These are phyloP conservation scores for Drosophila azteca DNA, from an alignment of 1,140 invertebrate genomes.

Conservation along the genomic window DNA sequence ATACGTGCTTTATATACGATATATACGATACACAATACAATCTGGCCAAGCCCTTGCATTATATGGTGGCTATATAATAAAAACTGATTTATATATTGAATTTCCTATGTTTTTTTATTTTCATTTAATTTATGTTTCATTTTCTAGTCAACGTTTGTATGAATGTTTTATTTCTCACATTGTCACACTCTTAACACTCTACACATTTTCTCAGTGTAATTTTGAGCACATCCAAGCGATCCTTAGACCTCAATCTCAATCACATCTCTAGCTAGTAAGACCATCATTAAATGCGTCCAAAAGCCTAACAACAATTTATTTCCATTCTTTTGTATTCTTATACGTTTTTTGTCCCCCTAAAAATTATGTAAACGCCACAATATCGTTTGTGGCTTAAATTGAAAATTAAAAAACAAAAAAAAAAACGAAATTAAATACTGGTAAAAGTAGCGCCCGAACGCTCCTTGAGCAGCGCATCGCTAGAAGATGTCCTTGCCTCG, in stretches of 20 bases:
- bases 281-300: slow-evolving; percentile 1
- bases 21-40: slow-evolving; percentile 28
- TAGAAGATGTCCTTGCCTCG: slow-evolving; percentile 96
- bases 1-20: slow-evolving; percentile 41
- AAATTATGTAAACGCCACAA: slow-evolving; percentile 1
- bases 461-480: slow-evolving; percentile 92
- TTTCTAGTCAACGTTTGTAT: too few species aligned
- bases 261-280: slow-evolving; percentile 9
- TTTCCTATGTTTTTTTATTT: slow-evolving; percentile 15
- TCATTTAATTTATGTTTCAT: background rate
- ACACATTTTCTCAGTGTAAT: slow-evolving; percentile 66
- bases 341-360: slow-evolving; percentile 39
- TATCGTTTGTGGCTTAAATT: slow-evolving; percentile 23
- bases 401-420: slow-evolving; percentile 33
- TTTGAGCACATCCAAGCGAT: slow-evolving; percentile 3
- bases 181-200: too few species aligned
- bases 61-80: slow-evolving; percentile 55
- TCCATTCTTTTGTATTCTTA: slow-evolving; percentile 31
- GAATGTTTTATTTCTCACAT: too few species aligned
- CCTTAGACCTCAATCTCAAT: background rate
- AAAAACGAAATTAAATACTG: slow-evolving; percentile 28
- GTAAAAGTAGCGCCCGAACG: slow-evolving; percentile 76
- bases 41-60: slow-evolving; percentile 26
- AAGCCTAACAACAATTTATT: slow-evolving; percentile 9
- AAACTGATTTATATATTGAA: slow-evolving; percentile 54